A percentile compares a stretch with the other conserved stretches of the same genome.
phyloP scores from a whole-genome alignment of 2,797 vertebrate species.

The Crypturellus tataupa region DNA sequence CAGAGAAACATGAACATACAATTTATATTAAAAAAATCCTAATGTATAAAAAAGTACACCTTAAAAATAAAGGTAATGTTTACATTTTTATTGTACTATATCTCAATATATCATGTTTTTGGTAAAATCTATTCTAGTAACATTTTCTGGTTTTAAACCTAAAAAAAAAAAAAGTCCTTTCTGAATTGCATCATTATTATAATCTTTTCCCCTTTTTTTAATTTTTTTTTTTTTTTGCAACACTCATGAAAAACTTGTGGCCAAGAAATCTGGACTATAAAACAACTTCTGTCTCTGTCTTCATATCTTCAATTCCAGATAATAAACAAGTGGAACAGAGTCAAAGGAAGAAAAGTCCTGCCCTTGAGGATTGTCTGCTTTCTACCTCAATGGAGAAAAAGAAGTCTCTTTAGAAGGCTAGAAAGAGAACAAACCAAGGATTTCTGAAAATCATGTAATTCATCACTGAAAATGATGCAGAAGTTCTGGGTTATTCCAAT shows the following conservation, averaged over 20 bases:
- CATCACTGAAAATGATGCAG: constrained; percentile 5
- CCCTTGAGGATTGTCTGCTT: not conserved
- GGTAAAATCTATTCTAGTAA: not conserved
- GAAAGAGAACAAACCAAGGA: not conserved
- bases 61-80: not conserved
- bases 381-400: not conserved
- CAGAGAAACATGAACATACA: not conserved
- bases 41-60: not conserved
- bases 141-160: not conserved
- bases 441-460: not conserved
- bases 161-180: not conserved
- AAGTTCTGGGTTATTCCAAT: constrained; percentile 22
- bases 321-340: not conserved
- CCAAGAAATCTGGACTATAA: not conserved
- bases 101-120: not conserved
- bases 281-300: not conserved
- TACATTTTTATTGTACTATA: not conserved
- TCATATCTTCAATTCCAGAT: not conserved
- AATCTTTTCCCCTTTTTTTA: not conserved
- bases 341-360: not conserved
- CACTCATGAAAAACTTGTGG: not conserved
- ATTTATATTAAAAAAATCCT: not conserved
- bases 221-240: not conserved
- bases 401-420: not conserved
- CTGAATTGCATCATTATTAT: not conserved